Percentiles rank a stretch among this genome's conserved stretches.
Conservation (phyloP, 2,888 invertebrate species). For the Noctua comes region DNA sequence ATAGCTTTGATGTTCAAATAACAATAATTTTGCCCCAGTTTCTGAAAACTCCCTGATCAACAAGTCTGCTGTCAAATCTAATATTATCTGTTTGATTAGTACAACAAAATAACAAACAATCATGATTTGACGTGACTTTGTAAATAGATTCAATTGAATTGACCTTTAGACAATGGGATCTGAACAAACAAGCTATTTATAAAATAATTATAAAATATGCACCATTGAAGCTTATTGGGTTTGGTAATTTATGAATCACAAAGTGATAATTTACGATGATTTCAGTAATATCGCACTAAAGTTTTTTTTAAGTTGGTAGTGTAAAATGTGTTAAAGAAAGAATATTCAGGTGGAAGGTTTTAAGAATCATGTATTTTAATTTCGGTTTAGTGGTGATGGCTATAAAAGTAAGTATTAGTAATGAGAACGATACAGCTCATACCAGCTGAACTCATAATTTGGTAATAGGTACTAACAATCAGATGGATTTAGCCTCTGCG, state of each 20-base stretch:
- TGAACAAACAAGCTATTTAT: background rate
- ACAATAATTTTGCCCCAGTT: no score
- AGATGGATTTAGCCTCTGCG: background rate
- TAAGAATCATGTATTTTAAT: background rate
- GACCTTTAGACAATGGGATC: background rate
- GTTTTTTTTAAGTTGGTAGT: background rate
- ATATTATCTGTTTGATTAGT: background rate
- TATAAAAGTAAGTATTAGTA: background rate
- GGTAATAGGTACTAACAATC: conserved; percentile 11
- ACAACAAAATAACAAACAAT: background rate
- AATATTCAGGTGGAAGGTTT: background rate
- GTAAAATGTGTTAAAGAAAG: background rate
- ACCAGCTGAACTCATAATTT: background rate
- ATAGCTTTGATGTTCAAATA: background rate
- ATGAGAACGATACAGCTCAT: no score
- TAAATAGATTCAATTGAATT: background rate
- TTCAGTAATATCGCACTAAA: background rate
- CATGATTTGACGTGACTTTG: background rate
- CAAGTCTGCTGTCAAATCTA: conserved; percentile 1
- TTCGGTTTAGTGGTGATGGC: background rate
- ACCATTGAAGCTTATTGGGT: background rate
- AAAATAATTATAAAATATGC: background rate
- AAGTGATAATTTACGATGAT: background rate
- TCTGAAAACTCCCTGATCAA: background rate
- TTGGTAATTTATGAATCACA: background rate